phyloP scores from a whole-genome alignment of 2,888 invertebrate genomes.

The Calameuta filiformis region DNA sequence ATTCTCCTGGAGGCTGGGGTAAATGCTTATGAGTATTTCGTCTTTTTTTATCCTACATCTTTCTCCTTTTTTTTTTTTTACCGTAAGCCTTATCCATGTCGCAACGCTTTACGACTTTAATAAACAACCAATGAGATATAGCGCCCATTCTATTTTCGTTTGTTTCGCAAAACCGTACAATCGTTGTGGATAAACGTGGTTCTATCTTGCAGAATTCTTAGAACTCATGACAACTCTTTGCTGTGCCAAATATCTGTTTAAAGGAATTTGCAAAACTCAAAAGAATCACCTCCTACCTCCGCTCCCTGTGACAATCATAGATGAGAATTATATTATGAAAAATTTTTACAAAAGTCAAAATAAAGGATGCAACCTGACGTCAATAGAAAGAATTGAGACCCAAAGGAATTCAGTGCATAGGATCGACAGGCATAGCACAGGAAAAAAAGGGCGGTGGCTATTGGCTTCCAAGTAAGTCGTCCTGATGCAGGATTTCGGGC shows the following conservation, averaged over 20 bases:
- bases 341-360: background rate
- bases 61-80: background rate
- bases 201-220: background rate
- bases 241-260: background rate
- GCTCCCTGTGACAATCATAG: background rate
- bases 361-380: background rate
- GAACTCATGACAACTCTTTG: background rate
- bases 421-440: background rate
- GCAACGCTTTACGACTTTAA: background rate
- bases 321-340: background rate
- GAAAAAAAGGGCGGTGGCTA: background rate
- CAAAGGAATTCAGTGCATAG: background rate
- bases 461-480: background rate
- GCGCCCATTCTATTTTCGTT: slow-evolving; percentile 3
- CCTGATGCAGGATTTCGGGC: background rate
- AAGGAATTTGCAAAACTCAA: background rate
- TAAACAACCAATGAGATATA: slow-evolving; percentile 3
- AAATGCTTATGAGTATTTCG: background rate
- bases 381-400: background rate
- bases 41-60: background rate
- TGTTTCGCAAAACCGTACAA: background rate
- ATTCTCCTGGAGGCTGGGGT: background rate
- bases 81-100: background rate
- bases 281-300: background rate
- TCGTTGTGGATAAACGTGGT: background rate